Evolutionary conservation across 2,797 vertebrate genomes (phyloP), one percentile per base, ranked within the genome.

Genomic region (Lemur catta): DNA sequence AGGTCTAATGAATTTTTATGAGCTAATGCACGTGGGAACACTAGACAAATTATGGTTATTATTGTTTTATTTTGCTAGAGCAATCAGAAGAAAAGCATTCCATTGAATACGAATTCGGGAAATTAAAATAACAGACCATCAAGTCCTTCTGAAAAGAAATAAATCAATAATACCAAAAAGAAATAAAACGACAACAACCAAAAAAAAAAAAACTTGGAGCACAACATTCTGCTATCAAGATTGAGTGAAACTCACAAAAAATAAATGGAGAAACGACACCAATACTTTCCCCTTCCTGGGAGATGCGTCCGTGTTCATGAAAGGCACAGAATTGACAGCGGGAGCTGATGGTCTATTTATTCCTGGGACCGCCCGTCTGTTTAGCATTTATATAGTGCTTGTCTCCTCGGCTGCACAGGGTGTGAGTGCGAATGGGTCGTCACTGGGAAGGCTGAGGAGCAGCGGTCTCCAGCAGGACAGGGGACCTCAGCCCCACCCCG

Each of bases 371-470:
- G 86, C 88, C 80, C 2, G 5, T 93, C 95, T 97, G 84, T 59
- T 98, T 94, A 93, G 97, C 97, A 94, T 97, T 96, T 96, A 92
- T 85, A 96, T 82, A 87, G 96, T 15, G 57, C 50, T 35, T 85
- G 89, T 87, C 84, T 96, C 38, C 52, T 85, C 46, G 0, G 38
- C 33, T 11, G 61, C 26, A 0, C 50, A 30, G 76, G 67, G 61
- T 12, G 17, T 43, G 6, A 20, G 33, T 4, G 50, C 89, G 72
- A 38, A 67, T 41, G 0, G 65, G 46, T 71, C 57, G 6, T 6
- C 24, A 0, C 1, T 52, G 4, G 33, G 41, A 38, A n/a, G 2
- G 13, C 10, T 8, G 52, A 57, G 33, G 13, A 28, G 38, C 28
- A n/a, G 35, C 15, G 26, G 67, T 52, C 22, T 24, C 26, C n/a